These are phyloP conservation scores for Achroia grisella DNA, from an alignment of 1,140 invertebrate genomes.

Conservation along the genomic window DNA sequence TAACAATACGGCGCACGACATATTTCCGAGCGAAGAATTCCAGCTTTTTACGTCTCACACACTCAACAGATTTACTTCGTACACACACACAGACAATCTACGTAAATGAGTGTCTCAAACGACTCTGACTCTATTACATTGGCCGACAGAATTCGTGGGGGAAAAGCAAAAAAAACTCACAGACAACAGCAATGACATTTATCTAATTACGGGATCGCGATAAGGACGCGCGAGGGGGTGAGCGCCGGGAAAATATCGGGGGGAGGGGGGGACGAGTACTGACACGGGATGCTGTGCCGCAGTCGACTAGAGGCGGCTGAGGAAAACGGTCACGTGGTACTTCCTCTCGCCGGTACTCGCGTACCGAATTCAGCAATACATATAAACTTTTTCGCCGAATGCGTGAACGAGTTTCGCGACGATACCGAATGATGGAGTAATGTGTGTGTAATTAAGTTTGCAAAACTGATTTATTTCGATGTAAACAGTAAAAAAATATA, in stretches of 20 bases:
- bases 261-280: slow-evolving; percentile 12
- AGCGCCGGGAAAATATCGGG: slow-evolving; percentile 8
- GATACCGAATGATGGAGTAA: neutral
- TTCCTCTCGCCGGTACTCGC: neutral
- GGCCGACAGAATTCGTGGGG: slow-evolving; percentile 26
- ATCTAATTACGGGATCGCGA: slow-evolving; percentile 68
- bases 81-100: slow-evolving; percentile 24
- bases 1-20: slow-evolving; percentile 17
- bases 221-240: slow-evolving; percentile 40
- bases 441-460: neutral
- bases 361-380: neutral
- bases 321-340: neutral
- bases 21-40: slow-evolving; percentile 17
- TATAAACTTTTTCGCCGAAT: slow-evolving; percentile 1
- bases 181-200: slow-evolving; percentile 65
- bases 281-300: slow-evolving; percentile 30
- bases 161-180: slow-evolving; percentile 33
- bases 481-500: neutral
- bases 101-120: slow-evolving; percentile 28
- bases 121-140: slow-evolving; percentile 32
- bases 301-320: slow-evolving; percentile 28
- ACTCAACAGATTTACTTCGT: slow-evolving; percentile 15
- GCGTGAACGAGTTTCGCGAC: neutral
- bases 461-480: neutral
- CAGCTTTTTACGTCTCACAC: slow-evolving; percentile 2